Percentiles rank a stretch among this genome's conserved stretches.
Conservation (phyloP, 2,113 vertebrate genomes). For the Platycercus adscitus region DNA sequence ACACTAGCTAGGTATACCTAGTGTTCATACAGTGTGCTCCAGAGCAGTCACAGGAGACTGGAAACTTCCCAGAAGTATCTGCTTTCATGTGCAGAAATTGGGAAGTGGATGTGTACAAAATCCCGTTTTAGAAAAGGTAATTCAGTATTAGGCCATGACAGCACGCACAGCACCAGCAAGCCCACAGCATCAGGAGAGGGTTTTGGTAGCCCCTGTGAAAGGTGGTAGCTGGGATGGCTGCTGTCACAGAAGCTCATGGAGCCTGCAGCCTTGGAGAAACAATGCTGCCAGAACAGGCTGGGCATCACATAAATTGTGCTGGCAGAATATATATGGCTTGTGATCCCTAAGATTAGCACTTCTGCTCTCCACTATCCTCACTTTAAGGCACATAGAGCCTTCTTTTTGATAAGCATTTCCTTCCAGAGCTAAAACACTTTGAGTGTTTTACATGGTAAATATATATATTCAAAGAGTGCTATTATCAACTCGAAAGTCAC, state of each 20-base stretch:
- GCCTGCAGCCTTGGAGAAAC: neutral
- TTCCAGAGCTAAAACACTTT: neutral
- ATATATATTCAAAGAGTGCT: constrained; percentile 6
- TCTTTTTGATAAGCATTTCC: constrained; percentile 8
- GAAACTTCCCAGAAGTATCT: neutral
- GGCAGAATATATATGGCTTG: neutral
- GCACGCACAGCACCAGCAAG: rapidly evolving
- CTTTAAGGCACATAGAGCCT: neutral
- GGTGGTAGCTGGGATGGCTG: neutral
- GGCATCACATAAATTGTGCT: neutral
- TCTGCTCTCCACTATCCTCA: neutral
- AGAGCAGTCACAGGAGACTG: neutral
- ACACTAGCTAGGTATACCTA: neutral
- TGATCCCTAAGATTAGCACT: neutral
- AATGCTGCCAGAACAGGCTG: neutral
- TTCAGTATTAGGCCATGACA: neutral
- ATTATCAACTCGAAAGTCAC: constrained; percentile 46
- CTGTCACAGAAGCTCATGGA: neutral
- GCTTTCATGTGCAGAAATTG: neutral
- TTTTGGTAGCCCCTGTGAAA: neutral
- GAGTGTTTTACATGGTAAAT: constrained; percentile 20
- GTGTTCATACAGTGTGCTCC: neutral
- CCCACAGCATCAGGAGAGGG: neutral
- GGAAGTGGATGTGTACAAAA: neutral
- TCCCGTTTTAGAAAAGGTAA: neutral